Evolutionary conservation across 1,140 invertebrate genomes (phyloP).

Genomic region (Drosophila leontia): DNA sequence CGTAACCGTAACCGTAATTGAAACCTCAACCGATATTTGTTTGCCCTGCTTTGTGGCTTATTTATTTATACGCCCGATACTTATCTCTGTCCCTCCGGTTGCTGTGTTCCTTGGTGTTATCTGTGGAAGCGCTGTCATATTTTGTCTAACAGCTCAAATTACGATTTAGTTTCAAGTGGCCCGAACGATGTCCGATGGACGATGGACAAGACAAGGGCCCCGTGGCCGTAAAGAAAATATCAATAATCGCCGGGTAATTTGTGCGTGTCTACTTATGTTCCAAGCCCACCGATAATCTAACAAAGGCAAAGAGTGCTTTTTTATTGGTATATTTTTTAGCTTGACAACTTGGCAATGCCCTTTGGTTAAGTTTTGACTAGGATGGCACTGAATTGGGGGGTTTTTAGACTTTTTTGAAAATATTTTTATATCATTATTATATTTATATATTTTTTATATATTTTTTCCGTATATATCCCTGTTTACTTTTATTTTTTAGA

Average conservation of each 20-base stretch:
- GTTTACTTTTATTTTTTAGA: too few species aligned
- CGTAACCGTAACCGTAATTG: background rate
- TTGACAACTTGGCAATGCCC: conserved; percentile 26
- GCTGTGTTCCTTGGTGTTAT: conserved; percentile 44
- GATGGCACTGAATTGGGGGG: background rate
- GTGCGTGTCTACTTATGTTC: conserved; percentile 62
- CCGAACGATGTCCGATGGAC: conserved; percentile 60
- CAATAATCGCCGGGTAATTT: conserved; percentile 77
- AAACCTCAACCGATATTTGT: conserved; percentile 22
- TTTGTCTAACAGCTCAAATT: conserved; percentile 83
- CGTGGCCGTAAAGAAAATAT: conserved; percentile 51
- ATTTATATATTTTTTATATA: too few species aligned
- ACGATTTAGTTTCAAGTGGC: conserved; percentile 80
- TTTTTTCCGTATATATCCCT: too few species aligned
- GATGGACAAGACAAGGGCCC: conserved; percentile 48
- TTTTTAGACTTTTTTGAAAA: background rate
- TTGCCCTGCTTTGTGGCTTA: conserved; percentile 46
- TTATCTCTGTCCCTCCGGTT: conserved; percentile 44
- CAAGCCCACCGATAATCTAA: conserved; percentile 35
- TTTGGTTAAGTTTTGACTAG: background rate
- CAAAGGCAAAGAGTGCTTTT: background rate
- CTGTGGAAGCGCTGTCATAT: conserved; percentile 68
- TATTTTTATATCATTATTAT: background rate
- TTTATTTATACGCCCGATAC: conserved; percentile 68
- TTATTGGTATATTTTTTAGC: background rate